Conservation (phyloP, 2,797 vertebrate genomes). For the Lacerta bilineata region DNA sequence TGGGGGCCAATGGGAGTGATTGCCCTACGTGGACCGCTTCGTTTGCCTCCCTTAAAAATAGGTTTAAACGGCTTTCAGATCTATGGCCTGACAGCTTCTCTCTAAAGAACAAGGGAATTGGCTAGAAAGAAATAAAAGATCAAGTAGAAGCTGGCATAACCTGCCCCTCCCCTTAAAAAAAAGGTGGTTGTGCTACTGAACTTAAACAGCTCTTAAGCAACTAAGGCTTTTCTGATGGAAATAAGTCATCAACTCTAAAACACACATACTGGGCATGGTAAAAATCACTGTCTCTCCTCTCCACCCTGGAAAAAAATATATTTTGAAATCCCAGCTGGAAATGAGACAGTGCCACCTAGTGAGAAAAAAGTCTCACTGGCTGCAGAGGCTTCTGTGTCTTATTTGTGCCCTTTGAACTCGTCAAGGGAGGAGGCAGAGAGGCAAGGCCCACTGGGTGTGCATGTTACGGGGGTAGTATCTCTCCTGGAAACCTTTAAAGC, state of each 20-base stretch:
- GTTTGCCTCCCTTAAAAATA: background rate
- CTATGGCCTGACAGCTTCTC: background rate
- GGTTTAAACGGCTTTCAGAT: background rate
- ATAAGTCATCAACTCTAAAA: too few species aligned
- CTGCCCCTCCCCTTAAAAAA: background rate
- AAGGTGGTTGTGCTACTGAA: background rate
- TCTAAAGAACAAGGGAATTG: background rate
- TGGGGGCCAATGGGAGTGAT: background rate
- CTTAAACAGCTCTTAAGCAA: background rate
- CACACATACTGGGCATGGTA: too few species aligned
- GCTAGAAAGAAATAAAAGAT: background rate
- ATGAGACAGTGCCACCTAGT: background rate
- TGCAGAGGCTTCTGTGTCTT: rapidly evolving
- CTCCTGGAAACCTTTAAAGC: rapidly evolving
- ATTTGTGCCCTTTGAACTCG: constrained; percentile 48
- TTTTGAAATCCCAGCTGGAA: background rate
- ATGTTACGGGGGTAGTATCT: rapidly evolving
- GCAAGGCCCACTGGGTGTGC: background rate
- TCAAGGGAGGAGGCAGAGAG: background rate
- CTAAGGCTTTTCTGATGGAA: too few species aligned
- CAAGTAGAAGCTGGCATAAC: too few species aligned
- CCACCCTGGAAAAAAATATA: too few species aligned
- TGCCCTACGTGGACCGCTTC: background rate
- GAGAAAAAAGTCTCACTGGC: background rate
- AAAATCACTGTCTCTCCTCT: too few species aligned